A percentile compares a stretch with the other conserved stretches of the same genome.
Evolutionary conservation across 2,113 vertebrate species (phyloP).

Genomic region (Jacana jacana): DNA sequence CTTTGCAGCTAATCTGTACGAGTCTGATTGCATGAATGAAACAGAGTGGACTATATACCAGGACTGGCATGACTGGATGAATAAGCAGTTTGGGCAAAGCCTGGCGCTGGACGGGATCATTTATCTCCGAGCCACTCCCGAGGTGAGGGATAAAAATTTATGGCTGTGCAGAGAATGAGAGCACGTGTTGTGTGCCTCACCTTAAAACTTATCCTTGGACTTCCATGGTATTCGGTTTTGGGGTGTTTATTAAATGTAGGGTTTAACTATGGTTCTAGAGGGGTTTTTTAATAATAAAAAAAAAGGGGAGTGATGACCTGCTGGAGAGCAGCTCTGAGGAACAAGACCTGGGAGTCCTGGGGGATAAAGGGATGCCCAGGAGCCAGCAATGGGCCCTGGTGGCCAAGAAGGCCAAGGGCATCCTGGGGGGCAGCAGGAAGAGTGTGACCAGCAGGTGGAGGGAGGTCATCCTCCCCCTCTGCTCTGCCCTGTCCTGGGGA

Average conservation of each 20-base stretch:
- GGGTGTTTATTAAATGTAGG: not conserved
- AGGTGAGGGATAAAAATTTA: slow-evolving; percentile 73
- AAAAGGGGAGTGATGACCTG: too few relatives aligned
- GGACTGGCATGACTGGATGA: slow-evolving; percentile 95
- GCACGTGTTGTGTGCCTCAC: not conserved
- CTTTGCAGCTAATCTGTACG: slow-evolving; percentile 92
- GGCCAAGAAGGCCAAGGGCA: too few relatives aligned
- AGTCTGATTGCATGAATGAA: slow-evolving; percentile 91
- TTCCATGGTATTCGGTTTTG: too few relatives aligned
- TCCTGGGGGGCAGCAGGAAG: too few relatives aligned
- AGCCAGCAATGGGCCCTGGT: too few relatives aligned
- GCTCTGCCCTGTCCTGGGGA: too few relatives aligned
- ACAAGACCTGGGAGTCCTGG: too few relatives aligned
- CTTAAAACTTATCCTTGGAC: not conserved
- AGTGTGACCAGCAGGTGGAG: too few relatives aligned
- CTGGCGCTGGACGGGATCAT: slow-evolving; percentile 90
- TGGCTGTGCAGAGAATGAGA: fast-evolving
- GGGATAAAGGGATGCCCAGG: too few relatives aligned
- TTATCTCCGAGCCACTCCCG: slow-evolving; percentile 89
- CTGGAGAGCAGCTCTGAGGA: too few relatives aligned
- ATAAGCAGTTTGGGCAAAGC: slow-evolving; percentile 84
- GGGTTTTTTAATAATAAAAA: not conserved
- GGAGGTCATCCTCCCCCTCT: too few relatives aligned
- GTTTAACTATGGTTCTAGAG: not conserved
- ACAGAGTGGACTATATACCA: slow-evolving; percentile 94